phyloP scores from a whole-genome alignment of 2,888 invertebrate genomes.

The Adineta ricciae region DNA sequence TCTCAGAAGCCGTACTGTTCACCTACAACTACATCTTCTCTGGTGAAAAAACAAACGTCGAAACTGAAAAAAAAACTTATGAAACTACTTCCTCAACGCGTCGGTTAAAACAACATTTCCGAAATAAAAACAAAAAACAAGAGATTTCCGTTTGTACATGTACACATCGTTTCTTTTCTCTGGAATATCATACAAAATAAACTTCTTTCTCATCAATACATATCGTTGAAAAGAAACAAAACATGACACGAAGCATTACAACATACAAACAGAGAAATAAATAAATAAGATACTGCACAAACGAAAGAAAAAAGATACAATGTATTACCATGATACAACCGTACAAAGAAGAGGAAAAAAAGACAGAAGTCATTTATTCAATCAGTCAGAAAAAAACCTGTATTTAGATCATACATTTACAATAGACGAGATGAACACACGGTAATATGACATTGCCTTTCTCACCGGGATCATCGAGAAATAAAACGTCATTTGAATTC shows the following conservation, averaged over 20 bases:
- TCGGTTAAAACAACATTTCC: not conserved
- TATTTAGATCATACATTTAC: not conserved
- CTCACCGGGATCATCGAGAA: not conserved
- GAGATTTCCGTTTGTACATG: not conserved
- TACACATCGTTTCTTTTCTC: not conserved
- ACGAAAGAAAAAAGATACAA: not conserved
- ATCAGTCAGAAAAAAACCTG: not conserved
- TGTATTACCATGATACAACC: not conserved
- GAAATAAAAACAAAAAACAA: not conserved
- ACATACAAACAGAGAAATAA: not conserved
- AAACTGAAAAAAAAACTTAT: not conserved
- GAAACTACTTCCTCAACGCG: not conserved
- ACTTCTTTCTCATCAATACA: not conserved
- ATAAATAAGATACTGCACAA: not conserved
- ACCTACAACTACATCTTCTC: not conserved
- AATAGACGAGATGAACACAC: not conserved
- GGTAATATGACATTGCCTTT: not conserved
- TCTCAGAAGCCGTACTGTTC: slow-evolving; percentile 25
- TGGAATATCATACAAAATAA: slow-evolving; percentile 1
- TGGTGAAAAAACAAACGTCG: not conserved
- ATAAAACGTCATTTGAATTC: not conserved
- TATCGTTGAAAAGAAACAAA: not conserved
- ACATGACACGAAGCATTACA: not conserved
- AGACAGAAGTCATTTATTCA: not conserved
- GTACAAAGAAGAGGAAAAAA: not conserved